phyloP scores from a whole-genome alignment of 2,888 invertebrate genomes.

The Parascotia fuliginaria region DNA sequence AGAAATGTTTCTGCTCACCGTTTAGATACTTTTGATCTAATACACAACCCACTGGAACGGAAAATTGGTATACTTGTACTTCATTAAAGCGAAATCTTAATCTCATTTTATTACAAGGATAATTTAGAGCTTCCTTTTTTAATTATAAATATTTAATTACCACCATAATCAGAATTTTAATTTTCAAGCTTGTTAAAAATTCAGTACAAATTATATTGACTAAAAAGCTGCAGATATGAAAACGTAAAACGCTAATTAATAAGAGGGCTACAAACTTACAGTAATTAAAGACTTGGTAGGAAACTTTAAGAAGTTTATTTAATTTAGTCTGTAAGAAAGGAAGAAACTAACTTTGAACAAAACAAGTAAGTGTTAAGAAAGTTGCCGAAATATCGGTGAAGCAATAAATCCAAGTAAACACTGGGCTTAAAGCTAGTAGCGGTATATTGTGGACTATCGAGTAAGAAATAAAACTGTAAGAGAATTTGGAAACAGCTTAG shows the following conservation, averaged over 20 bases:
- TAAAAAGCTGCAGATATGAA: too few relatives aligned
- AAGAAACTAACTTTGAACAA: constrained; percentile 29
- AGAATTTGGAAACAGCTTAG: constrained; percentile 11
- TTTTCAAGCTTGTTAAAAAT: background rate
- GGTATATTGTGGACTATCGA: constrained; percentile 30
- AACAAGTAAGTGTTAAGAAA: constrained; percentile 29
- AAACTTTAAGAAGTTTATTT: constrained; percentile 34
- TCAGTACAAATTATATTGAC: too few relatives aligned
- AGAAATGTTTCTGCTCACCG: constrained; percentile 7
- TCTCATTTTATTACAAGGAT: constrained; percentile 3
- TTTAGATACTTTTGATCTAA: constrained; percentile 14
- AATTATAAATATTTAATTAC: too few relatives aligned
- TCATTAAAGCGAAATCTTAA: constrained; percentile 4
- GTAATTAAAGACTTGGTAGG: constrained; percentile 32
- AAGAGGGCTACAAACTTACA: constrained; percentile 25
- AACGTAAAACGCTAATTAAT: constrained; percentile 31
- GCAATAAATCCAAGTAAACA: constrained; percentile 47
- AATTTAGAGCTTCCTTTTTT: background rate
- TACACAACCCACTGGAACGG: constrained; percentile 13
- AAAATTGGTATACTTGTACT: constrained; percentile 17
- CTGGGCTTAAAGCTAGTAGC: constrained; percentile 30
- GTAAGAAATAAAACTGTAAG: constrained; percentile 32
- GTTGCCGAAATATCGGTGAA: constrained; percentile 40
- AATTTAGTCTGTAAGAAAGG: constrained; percentile 28
- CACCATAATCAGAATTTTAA: background rate